Base-by-base conservation (phyloP, 2,113 vertebrate genomes). In the Chamaetylas fuelleborni region DNA sequence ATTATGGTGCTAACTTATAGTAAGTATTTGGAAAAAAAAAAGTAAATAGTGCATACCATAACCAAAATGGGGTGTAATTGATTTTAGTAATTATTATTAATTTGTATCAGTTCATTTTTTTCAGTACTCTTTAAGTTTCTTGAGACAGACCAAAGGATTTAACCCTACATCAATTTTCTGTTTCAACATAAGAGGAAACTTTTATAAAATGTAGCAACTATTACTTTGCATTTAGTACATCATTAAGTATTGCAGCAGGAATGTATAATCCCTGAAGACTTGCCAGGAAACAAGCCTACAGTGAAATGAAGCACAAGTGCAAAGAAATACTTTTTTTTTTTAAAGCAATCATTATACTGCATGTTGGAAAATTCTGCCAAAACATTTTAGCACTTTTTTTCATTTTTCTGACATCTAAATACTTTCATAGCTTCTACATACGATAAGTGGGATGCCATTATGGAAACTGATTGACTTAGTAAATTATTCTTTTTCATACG, bases 371-470 rank as follows among this genome's bases (percentile, higher is more conserved):
- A 94, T 96, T 96, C 95, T 97, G 96, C 96, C 97, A 97, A 97
- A 97, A 97, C 96, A 96, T 97, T 95, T 97, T 97, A 97, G 34
- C 96, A 95, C 94, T 96, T 89, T 88, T 92, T 94, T 96, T 93
- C 80, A 65, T 93, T 93, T 96, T 95, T 96, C 78, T 97, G 96
- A 97, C 96, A 97, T 95, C 95, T 97, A 89, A 97, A 96, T 97
- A 94, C 93, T 97, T 97, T 95, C 91, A 50, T 90, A 96, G 88
- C 83, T 95, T 96, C 95, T 94, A 96, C 91, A 95, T 97, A 94
- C 57, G 76, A 93, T 96, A 96, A 96, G 95, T 97, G 90, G 92
- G 96, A 97, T 97, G 92, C 92, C 94, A 96, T 96, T 95, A 97
- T 95, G 87, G 94, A 93, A 95, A 78, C 90, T 96, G 96, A 97